phyloP scores from a whole-genome alignment of 2,113 vertebrate genomes.

The Orthonyx spaldingii region DNA sequence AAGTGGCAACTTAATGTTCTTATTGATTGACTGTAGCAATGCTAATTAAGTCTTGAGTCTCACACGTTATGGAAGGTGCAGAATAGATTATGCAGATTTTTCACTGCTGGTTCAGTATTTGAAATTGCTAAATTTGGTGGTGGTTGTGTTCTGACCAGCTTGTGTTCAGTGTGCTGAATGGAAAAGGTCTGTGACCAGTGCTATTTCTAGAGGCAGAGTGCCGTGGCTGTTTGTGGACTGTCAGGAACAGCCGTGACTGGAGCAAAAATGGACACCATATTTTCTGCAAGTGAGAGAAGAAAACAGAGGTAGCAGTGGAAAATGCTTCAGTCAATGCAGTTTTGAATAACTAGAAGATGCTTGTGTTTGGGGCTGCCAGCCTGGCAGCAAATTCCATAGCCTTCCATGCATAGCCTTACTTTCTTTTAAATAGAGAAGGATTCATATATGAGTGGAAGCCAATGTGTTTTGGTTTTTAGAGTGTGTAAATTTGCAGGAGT shows the following conservation, averaged over 20 bases:
- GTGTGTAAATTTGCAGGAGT: not conserved
- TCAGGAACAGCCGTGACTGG: not conserved
- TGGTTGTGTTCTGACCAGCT: not conserved
- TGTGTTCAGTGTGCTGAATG: not conserved
- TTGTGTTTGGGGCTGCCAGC: not conserved
- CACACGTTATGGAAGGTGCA: not conserved
- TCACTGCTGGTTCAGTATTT: not conserved
- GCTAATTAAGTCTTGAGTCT: not conserved
- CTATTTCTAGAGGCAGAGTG: not conserved
- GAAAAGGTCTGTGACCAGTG: not conserved
- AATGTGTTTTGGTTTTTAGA: not conserved
- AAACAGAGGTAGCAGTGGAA: not conserved
- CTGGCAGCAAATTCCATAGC: not conserved
- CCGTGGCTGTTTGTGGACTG: not conserved
- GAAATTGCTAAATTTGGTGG: not conserved
- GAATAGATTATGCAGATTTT: not conserved
- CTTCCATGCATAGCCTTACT: not conserved
- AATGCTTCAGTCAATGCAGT: not conserved
- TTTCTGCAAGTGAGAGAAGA: not conserved
- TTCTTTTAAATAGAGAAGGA: not conserved
- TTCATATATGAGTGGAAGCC: not conserved
- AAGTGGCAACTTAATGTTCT: not conserved
- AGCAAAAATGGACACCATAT: not conserved
- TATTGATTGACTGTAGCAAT: not conserved
- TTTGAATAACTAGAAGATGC: not conserved